phyloP scores from a whole-genome alignment of 1,140 invertebrate genomes.

The Listronotus oregonensis region DNA sequence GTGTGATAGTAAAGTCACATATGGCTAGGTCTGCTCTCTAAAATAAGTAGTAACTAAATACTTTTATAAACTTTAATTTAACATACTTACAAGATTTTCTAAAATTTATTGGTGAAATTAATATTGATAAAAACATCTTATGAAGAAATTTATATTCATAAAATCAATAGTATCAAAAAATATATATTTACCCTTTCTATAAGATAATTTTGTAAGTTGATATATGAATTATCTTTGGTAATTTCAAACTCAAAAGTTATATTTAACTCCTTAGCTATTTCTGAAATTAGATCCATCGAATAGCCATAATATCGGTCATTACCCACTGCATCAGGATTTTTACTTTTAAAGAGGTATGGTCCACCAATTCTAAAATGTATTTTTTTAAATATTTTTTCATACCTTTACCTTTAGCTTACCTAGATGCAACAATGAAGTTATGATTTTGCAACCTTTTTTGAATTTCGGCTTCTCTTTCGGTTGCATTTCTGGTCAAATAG shows the following conservation, averaged over 20 bases:
- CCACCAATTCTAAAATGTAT: conserved; percentile 65
- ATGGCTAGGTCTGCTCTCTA: conserved; percentile 90
- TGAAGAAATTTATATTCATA: too few relatives aligned
- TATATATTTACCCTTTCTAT: conserved; percentile 72
- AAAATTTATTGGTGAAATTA: too few relatives aligned
- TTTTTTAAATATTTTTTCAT: too few relatives aligned
- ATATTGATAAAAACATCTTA: too few relatives aligned
- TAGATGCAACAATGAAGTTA: conserved; percentile 53
- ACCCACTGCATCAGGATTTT: conserved; percentile 55
- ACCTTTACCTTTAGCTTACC: conserved; percentile 22
- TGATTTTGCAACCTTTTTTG: conserved; percentile 40
- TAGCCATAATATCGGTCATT: conserved; percentile 77
- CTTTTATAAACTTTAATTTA: too few relatives aligned
- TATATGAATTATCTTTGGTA: conserved; percentile 67
- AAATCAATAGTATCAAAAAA: too few relatives aligned
- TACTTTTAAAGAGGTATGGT: conserved; percentile 72
- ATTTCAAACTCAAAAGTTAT: conserved; percentile 79
- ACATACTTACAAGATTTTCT: too few relatives aligned
- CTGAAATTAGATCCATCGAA: conserved; percentile 78
- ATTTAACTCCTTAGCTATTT: conserved; percentile 73
- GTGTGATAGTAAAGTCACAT: conserved; percentile 91
- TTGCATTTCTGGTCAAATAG: conserved; percentile 28
- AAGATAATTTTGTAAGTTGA: conserved; percentile 72
- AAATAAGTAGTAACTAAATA: too few relatives aligned
- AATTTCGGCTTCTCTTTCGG: conserved; percentile 33